These are phyloP conservation scores for Tipula helvola DNA, from an alignment of 2,888 invertebrate genomes.

Conservation along the genomic window DNA sequence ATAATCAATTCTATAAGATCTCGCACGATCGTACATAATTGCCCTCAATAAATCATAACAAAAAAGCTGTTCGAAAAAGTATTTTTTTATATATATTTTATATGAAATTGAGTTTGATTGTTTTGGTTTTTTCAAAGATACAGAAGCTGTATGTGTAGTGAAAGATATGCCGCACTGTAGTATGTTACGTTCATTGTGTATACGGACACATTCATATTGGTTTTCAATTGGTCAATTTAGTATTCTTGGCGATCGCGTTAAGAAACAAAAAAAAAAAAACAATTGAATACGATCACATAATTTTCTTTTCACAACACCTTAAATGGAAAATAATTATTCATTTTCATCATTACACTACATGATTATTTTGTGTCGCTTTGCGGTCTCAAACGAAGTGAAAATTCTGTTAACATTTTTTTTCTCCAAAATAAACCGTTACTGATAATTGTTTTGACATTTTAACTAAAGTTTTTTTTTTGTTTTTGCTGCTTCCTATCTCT, in stretches of 20 bases:
- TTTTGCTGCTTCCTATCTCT: not conserved
- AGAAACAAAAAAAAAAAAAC: not conserved
- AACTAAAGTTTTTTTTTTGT: not conserved
- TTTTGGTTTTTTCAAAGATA: not conserved
- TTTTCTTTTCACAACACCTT: not conserved
- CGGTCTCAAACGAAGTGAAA: not conserved
- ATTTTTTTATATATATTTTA: not conserved
- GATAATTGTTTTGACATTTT: not conserved
- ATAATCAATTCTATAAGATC: not conserved
- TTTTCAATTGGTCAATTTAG: not conserved
- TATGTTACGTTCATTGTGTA: not conserved
- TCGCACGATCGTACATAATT: not conserved
- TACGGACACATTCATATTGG: not conserved
- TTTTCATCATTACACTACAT: not conserved
- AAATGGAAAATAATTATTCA: slow-evolving; percentile 4
- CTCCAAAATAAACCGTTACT: not conserved
- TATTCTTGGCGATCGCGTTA: not conserved
- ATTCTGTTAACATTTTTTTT: not conserved
- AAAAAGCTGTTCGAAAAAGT: not conserved
- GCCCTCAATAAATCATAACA: slow-evolving; percentile 4
- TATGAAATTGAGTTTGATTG: not conserved
- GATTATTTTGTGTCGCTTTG: not conserved
- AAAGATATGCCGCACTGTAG: not conserved
- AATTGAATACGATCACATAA: not conserved
- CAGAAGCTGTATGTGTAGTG: not conserved